Base-by-base conservation (phyloP, 2,797 vertebrate genomes). In the Semaprochilodus insignis region DNA sequence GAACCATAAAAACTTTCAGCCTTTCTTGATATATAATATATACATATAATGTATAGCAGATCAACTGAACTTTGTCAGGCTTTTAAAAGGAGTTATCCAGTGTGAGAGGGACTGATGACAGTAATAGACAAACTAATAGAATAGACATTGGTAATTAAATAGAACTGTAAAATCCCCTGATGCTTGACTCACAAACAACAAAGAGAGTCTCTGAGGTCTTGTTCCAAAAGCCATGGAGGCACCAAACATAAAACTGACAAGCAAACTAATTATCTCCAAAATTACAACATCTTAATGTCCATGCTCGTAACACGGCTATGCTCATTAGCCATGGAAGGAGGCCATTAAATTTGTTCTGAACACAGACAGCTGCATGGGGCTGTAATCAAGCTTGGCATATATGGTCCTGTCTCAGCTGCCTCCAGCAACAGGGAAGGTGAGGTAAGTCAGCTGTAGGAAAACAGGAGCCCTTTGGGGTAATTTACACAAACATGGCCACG, bases 221-320 rank as follows among this genome's bases (percentile, higher is more conserved):
- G 90, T 95, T 91, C 90, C 69, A 34, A 66, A 93, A 88, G 86
- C 93, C 85, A 89, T 90, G 92, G 94, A 95, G 92, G 93, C 95
- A 95, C 91, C 77, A 90, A 94, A 95, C 94, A 94, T 96, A 95
- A 97, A 96, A 93, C 88, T 97, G 96, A 97, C 95, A 96, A 94
- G 90, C 92, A 88, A 90, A 94, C 94, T 96, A 96, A 97, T 97
- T 97, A 96, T 95, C 91, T 94, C 90, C 88, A 90, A 92, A 95
- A 95, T 96, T 96, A 96, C 87, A 94, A 91, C 92, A 84, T 91
- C 91, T 91, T 94, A 95, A 96, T 91, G 93, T 91, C 91, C 86
- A 81, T 48, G 83, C 92, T 91, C 88, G 62, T 86, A 88, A 85
- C 80, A 88, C 88, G 88, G 91, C 85, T 86, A 87, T 90, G 91